Evolutionary conservation across 2,797 vertebrate genomes (phyloP).

Genomic region (Bothrops alternatus): DNA sequence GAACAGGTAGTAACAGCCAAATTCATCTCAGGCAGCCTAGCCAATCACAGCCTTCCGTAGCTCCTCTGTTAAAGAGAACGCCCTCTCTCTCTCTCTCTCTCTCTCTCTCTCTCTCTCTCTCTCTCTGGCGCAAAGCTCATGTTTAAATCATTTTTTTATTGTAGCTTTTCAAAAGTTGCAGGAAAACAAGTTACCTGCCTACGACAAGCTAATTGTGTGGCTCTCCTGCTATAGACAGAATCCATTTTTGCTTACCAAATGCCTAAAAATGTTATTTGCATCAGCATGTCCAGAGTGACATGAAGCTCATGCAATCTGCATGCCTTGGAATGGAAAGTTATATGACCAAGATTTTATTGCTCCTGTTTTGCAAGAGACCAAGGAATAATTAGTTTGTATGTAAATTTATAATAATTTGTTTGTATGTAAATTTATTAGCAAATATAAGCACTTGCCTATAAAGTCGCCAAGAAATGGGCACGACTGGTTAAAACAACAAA

Average conservation of each 20-base stretch:
- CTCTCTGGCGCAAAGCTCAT: background rate
- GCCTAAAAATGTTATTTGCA: background rate
- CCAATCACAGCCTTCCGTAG: background rate
- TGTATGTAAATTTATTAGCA: background rate
- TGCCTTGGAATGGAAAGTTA: background rate
- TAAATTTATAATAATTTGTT: background rate
- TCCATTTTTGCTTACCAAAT: background rate
- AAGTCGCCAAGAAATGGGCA: background rate
- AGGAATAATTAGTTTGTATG: background rate
- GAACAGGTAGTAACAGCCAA: slow-evolving; percentile 33
- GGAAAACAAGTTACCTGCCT: background rate
- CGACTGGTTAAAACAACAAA: background rate
- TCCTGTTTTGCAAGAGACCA: background rate
- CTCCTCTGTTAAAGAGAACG: background rate
- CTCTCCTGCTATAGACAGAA: background rate
- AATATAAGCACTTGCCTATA: background rate
- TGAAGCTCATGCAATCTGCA: background rate
- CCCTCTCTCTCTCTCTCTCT: accelerated
- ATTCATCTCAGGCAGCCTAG: slow-evolving; percentile 24
- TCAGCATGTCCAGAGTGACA: background rate
- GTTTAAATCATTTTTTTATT: no score
- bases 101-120: accelerated
- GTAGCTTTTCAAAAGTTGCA: background rate
- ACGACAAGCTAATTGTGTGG: no score
- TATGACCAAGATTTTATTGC: background rate